These are phyloP conservation scores for Drosophila stalkeri DNA, from an alignment of 2,888 invertebrate genomes.

Conservation along the genomic window DNA sequence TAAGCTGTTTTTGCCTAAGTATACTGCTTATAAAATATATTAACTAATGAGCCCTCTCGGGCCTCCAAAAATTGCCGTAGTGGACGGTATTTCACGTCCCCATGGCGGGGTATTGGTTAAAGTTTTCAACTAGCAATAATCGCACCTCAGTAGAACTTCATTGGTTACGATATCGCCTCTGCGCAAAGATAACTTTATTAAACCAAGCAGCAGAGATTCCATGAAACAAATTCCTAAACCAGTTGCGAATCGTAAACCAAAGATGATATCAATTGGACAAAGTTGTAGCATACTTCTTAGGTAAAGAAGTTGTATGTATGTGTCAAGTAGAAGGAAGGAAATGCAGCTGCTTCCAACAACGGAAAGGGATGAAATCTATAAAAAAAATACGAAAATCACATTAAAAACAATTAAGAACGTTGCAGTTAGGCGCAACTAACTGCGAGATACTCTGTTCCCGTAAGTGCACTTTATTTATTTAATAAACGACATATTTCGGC, in stretches of 20 bases:
- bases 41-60: slow-evolving; percentile 85
- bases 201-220: slow-evolving; percentile 7
- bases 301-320: no score
- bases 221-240: slow-evolving; percentile 19
- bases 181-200: slow-evolving; percentile 89
- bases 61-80: slow-evolving; percentile 94
- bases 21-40: slow-evolving; percentile 11
- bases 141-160: slow-evolving; percentile 95
- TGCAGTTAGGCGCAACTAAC: no score
- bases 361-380: neutral
- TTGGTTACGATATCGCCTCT: slow-evolving; percentile 97
- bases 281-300: slow-evolving; percentile 34
- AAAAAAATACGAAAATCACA: neutral
- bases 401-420: no score
- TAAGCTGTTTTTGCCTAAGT: no score
- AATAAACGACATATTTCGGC: no score
- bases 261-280: neutral
- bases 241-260: slow-evolving; percentile 69
- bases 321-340: neutral
- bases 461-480: no score
- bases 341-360: neutral
- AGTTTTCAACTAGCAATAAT: slow-evolving; percentile 97
- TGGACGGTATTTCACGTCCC: slow-evolving; percentile 94
- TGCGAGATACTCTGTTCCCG: no score
- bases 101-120: slow-evolving; percentile 96